Conservation (phyloP, 2,113 vertebrate species). For the Aspiorhynchus laticeps region DNA sequence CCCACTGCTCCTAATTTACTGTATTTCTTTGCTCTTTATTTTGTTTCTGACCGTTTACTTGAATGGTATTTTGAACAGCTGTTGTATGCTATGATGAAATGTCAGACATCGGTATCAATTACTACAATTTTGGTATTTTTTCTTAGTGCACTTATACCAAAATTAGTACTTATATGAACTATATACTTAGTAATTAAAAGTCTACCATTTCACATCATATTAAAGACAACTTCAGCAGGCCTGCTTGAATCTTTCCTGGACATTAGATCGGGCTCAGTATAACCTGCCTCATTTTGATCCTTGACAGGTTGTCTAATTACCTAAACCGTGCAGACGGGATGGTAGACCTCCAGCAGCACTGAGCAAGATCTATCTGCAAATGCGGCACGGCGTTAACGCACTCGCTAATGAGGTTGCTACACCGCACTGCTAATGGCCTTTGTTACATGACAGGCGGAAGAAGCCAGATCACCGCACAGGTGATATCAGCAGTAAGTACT, state of each 20-base stretch:
- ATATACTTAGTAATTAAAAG: not conserved
- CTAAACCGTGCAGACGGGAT: constrained; percentile 18
- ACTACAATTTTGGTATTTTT: not conserved
- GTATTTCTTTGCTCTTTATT: not conserved
- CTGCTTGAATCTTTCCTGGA: constrained; percentile 23
- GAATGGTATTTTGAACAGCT: not conserved
- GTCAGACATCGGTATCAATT: not conserved
- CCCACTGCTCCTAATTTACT: not conserved
- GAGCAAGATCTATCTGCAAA: constrained; percentile 34
- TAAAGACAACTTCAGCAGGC: not conserved
- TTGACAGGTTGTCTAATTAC: constrained; percentile 49
- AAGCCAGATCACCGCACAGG: constrained; percentile 8
- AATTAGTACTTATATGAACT: not conserved
- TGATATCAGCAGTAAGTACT: constrained; percentile 28
- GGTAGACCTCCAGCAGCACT: constrained; percentile 37
- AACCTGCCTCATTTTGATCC: constrained; percentile 33
- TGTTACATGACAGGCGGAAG: constrained; percentile 45
- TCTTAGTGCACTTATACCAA: not conserved
- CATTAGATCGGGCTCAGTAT: constrained; percentile 2
- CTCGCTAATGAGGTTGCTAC: constrained; percentile 51
- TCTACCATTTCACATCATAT: not conserved
- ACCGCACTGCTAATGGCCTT: constrained; percentile 53
- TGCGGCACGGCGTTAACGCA: constrained; percentile 17
- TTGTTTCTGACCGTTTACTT: not conserved
- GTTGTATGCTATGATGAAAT: not conserved